Percentiles rank a stretch among this genome's conserved stretches.
These are phyloP conservation scores for Pipa parva DNA, from an alignment of 2,113 vertebrate species.

Conservation along the genomic window DNA sequence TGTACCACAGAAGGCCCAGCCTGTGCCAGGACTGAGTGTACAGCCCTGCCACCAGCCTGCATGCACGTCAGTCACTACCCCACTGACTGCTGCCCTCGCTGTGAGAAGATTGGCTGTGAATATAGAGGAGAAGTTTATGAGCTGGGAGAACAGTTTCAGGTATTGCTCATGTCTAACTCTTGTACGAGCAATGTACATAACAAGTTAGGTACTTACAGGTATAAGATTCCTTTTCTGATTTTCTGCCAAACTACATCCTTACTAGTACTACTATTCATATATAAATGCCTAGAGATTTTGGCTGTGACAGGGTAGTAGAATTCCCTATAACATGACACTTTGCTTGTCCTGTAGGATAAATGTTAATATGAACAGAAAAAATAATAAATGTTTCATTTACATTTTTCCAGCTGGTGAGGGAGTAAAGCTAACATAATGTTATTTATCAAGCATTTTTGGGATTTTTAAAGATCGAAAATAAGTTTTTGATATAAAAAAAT, in stretches of 20 bases:
- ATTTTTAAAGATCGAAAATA: too few species aligned
- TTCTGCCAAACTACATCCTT: background rate
- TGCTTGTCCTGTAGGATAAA: too few species aligned
- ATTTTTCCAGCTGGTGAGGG: too few species aligned
- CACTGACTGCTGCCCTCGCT: conserved; percentile 75
- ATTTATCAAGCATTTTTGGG: too few species aligned
- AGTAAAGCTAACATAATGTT: too few species aligned
- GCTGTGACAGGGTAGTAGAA: too few species aligned
- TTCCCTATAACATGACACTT: too few species aligned
- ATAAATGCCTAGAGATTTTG: too few species aligned
- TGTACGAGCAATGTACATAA: background rate
- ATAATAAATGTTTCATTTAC: too few species aligned
- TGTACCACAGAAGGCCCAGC: conserved; percentile 67
- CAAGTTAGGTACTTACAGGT: background rate
- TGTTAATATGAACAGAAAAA: too few species aligned
- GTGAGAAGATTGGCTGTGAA: conserved; percentile 77
- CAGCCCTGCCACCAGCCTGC: conserved; percentile 69
- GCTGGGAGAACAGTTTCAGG: conserved; percentile 71
- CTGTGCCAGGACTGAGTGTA: conserved; percentile 70
- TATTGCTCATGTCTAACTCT: conserved; percentile 33
- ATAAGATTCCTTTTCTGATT: background rate
- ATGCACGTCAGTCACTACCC: conserved; percentile 81
- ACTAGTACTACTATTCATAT: too few species aligned
- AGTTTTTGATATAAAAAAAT: too few species aligned
- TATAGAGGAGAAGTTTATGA: conserved; percentile 72